A percentile compares a stretch with the other conserved stretches of the same genome.
Conservation (phyloP, 2,113 vertebrate species). For the Nothocercus nigrocapillus region DNA sequence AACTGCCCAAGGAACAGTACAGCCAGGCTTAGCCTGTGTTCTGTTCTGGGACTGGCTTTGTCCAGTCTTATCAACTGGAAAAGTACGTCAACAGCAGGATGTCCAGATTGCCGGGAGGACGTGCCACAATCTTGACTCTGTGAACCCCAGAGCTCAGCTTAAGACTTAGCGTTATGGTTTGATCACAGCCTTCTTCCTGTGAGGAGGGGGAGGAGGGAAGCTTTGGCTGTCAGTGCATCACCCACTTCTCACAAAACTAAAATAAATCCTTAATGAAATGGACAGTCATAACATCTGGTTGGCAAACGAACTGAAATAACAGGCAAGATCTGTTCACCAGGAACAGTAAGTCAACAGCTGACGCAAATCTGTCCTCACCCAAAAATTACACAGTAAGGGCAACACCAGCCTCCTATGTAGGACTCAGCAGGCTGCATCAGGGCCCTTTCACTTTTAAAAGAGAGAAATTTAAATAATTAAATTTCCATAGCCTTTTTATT, state of each 20-base stretch:
- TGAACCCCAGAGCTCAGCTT: background rate
- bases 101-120: background rate
- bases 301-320: background rate
- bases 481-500: background rate
- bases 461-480: slow-evolving; percentile 21
- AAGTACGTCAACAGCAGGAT: background rate
- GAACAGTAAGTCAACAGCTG: background rate
- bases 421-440: background rate
- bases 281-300: background rate
- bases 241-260: background rate
- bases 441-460: background rate
- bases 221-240: background rate
- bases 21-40: background rate
- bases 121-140: background rate
- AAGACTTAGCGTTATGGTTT: background rate
- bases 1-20: background rate
- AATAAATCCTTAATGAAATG: background rate
- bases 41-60: background rate
- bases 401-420: background rate
- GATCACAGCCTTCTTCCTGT: background rate
- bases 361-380: background rate
- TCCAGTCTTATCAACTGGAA: background rate
- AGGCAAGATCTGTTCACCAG: background rate
- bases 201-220: background rate
- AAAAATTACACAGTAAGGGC: background rate